phyloP scores from a whole-genome alignment of 2,888 invertebrate genomes.

The Sinodicranocentrus sp. region DNA sequence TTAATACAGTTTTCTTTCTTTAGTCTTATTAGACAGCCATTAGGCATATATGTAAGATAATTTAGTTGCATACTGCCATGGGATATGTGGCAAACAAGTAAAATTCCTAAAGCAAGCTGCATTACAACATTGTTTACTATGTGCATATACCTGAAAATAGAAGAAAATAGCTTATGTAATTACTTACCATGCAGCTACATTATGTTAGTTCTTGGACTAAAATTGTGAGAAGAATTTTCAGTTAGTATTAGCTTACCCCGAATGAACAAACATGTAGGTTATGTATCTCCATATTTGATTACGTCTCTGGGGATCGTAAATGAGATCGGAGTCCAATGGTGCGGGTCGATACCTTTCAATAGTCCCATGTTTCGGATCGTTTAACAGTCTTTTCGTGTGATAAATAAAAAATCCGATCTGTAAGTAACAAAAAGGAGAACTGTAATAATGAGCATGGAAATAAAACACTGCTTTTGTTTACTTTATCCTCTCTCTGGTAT shows the following conservation, averaged over 20 bases:
- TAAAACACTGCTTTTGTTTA: neutral
- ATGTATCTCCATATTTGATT: conserved; percentile 95
- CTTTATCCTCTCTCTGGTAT: neutral
- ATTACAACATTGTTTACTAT: conserved; percentile 93
- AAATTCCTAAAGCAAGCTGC: conserved; percentile 94
- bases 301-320: conserved; percentile 92
- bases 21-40: no score
- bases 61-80: no score
- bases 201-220: neutral
- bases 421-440: conserved; percentile 26
- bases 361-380: conserved; percentile 77
- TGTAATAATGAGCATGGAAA: neutral
- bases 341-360: conserved; percentile 83
- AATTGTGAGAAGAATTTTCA: neutral
- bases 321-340: conserved; percentile 88
- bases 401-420: conserved; percentile 81
- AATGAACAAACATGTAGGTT: conserved; percentile 97
- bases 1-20: no score
- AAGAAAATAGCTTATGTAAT: no score
- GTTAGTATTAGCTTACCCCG: conserved; percentile 88
- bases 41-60: no score
- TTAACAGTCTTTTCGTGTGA: conserved; percentile 79
- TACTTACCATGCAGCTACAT: neutral
- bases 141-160: conserved; percentile 85
- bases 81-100: no score